phyloP scores from a whole-genome alignment of 2,797 vertebrate species.

The Alauda arvensis region DNA sequence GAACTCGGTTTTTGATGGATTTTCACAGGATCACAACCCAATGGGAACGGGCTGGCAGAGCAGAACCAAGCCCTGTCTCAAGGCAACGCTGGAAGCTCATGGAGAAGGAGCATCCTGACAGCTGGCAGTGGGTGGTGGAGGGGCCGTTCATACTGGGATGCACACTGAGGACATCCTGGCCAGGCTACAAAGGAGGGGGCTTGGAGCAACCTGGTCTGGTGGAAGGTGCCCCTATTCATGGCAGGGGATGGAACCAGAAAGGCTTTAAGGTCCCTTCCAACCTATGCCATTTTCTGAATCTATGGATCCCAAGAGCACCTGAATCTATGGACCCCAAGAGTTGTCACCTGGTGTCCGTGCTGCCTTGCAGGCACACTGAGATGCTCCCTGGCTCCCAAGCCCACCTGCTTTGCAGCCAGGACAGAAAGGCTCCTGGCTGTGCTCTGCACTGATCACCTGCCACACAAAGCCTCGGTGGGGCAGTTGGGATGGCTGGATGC shows the following conservation, averaged over 20 bases:
- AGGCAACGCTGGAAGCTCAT: background rate
- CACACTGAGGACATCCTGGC: background rate
- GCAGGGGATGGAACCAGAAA: background rate
- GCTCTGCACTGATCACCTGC: background rate
- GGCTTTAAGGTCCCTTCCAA: background rate
- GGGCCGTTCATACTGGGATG: background rate
- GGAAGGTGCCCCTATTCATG: background rate
- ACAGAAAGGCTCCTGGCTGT: background rate
- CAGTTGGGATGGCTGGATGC: background rate
- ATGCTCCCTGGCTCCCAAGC: background rate
- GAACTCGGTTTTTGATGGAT: fast-evolving
- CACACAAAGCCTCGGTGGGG: background rate
- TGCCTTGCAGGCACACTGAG: background rate
- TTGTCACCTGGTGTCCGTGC: fast-evolving
- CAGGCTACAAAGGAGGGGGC: fast-evolving
- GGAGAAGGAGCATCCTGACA: background rate
- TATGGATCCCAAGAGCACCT: background rate
- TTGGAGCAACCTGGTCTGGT: background rate
- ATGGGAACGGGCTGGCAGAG: background rate
- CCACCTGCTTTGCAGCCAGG: background rate
- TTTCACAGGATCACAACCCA: background rate
- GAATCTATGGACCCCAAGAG: background rate
- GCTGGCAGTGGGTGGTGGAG: background rate
- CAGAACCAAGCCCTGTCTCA: background rate
- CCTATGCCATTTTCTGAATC: too few species aligned